Conservation (phyloP, 2,113 vertebrate genomes). For the Pitta sordida region DNA sequence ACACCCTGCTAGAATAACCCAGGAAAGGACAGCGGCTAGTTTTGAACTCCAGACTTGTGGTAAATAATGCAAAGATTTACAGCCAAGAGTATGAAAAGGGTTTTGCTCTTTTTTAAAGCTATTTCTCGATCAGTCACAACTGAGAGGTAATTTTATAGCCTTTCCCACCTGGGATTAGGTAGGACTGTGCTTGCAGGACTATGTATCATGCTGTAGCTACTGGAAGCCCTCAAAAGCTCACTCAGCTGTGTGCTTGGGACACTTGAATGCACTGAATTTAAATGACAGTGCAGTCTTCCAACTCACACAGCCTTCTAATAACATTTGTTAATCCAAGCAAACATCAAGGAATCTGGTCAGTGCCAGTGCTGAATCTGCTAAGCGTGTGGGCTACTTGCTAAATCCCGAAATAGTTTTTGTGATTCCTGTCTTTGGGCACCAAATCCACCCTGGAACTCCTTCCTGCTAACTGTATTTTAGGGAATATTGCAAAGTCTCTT, state of each 20-base stretch:
- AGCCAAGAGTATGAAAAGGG: neutral
- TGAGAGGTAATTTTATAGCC: neutral
- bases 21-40: neutral
- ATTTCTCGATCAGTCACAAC: neutral
- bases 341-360: constrained; percentile 25
- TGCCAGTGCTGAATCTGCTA: neutral
- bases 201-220: neutral
- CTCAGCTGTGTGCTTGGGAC: neutral
- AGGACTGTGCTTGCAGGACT: neutral
- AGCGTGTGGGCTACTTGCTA: neutral
- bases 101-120: neutral
- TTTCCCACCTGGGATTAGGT: neutral
- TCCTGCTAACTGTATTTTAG: neutral
- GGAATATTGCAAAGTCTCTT: neutral
- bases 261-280: constrained; percentile 18
- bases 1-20: neutral
- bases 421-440: neutral
- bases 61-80: neutral
- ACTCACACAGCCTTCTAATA: constrained; percentile 23
- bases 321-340: constrained; percentile 46
- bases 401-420: neutral
- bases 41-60: neutral
- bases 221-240: neutral
- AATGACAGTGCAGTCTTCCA: constrained; percentile 26
- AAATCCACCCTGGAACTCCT: neutral